Evolutionary conservation across 2,113 vertebrate genomes (phyloP), one percentile per base, ranked within the genome.

Genomic region (Menidia beryllina): DNA sequence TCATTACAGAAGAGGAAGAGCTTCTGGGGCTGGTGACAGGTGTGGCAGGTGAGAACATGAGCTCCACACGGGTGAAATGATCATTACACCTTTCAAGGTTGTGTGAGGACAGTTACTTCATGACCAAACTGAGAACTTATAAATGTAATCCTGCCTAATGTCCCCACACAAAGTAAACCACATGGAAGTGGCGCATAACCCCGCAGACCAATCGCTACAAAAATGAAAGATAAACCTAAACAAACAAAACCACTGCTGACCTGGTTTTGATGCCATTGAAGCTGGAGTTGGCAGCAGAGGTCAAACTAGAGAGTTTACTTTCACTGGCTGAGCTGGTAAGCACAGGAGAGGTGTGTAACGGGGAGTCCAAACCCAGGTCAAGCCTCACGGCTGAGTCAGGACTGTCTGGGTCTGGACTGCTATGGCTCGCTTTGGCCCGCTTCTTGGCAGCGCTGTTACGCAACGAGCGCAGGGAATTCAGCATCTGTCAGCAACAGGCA

Each of bases 391-490:
- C 94, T 0, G 94, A 94, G 60, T 97, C 95, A 0, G 95, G 96
- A 52, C 96, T 98, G 69, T 95, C 95, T 4, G 93, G 91, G 14
- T 95, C 95, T 13, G 91, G 91, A 21, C 93, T 50, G 67, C 90
- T 91, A 49, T 93, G 81, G 70, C 90, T 95, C 3, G 94, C 91
- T 84, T 95, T 95, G 0, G 96, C 97, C 68, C 95, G 92, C 86
- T 98, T 99, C 90, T 96, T 98, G 36, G 96, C 97, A 0, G 96
- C 96, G 0, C 96, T 98, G 81, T 92, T 96, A 10, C 95, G 94
- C 51, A 98, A 84, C 5, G 94, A 95, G 0, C 95, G 84, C 12
- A 98, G 93, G 0, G 95, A 98, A 73, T 91, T 96, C 82, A 95
- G 88, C 97, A 98, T 98, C 98, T 99, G 79, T 34, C 12, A 69